Evolutionary conservation across 2,113 vertebrate genomes (phyloP).

Genomic region (Girardinichthys multiradiatus): DNA sequence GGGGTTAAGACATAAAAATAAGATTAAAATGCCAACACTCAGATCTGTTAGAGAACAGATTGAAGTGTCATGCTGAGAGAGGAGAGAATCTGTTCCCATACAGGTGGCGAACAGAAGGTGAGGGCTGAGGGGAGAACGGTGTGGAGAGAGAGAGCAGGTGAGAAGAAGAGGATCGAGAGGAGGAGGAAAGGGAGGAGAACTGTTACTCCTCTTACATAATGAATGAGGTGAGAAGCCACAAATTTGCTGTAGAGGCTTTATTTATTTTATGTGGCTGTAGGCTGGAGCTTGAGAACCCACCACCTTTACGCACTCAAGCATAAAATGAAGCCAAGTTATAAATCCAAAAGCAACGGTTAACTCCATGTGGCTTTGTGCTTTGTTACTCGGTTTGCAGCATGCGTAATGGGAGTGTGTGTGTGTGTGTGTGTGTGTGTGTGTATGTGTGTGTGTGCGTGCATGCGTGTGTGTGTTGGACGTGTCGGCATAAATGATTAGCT

Average conservation of each 20-base stretch:
- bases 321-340: background rate
- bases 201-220: slow-evolving; percentile 75
- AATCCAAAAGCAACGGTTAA: background rate
- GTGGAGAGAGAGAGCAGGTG: slow-evolving; percentile 44
- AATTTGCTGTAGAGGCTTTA: slow-evolving; percentile 51
- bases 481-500: slow-evolving; percentile 53
- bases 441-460: slow-evolving; percentile 25
- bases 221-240: slow-evolving; percentile 70
- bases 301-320: background rate
- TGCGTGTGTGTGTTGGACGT: slow-evolving; percentile 15
- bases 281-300: slow-evolving; percentile 17
- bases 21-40: slow-evolving; percentile 48
- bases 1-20: slow-evolving; percentile 29
- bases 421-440: slow-evolving; percentile 2
- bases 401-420: slow-evolving; percentile 27
- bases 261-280: slow-evolving; percentile 28
- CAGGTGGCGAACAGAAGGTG: slow-evolving; percentile 80
- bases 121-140: slow-evolving; percentile 66
- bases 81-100: slow-evolving; percentile 72
- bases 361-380: background rate
- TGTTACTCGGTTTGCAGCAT: background rate
- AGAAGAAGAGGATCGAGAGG: slow-evolving; percentile 35
- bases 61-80: slow-evolving; percentile 74
- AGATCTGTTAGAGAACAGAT: slow-evolving; percentile 62
- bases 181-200: slow-evolving; percentile 43